Conservation (phyloP, 2,113 vertebrate species). For the Heterocephalus glaber region DNA sequence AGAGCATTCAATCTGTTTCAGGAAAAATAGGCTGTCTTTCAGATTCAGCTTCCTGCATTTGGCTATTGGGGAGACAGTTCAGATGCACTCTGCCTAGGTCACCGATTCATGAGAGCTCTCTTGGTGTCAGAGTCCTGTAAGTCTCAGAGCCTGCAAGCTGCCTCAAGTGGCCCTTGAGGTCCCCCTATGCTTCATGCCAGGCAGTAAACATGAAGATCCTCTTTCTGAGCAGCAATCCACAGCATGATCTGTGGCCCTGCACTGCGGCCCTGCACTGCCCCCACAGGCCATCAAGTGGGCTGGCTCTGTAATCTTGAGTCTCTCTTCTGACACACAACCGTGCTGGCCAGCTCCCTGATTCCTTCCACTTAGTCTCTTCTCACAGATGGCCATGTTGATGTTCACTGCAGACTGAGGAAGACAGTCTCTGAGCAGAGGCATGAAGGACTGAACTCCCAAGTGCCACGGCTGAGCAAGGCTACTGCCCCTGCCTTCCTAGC, state of each 20-base stretch:
- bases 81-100: neutral
- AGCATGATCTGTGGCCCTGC: accelerated
- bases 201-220: neutral
- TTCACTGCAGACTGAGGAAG: neutral
- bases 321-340: neutral
- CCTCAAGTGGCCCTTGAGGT: neutral
- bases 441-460: accelerated
- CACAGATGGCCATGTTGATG: neutral
- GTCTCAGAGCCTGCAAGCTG: neutral
- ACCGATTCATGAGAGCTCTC: neutral
- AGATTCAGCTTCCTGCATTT: neutral
- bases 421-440: neutral
- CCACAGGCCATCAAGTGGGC: neutral
- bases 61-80: neutral
- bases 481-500: neutral
- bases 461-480: accelerated
- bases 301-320: neutral
- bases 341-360: neutral
- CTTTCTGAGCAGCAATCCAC: neutral
- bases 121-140: neutral
- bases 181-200: accelerated
- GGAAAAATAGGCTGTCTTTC: neutral
- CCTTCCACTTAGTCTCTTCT: neutral
- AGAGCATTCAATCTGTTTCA: neutral
- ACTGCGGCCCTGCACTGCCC: neutral